Conservation (phyloP, 2,113 vertebrate genomes). For the Lophura nycthemera region DNA sequence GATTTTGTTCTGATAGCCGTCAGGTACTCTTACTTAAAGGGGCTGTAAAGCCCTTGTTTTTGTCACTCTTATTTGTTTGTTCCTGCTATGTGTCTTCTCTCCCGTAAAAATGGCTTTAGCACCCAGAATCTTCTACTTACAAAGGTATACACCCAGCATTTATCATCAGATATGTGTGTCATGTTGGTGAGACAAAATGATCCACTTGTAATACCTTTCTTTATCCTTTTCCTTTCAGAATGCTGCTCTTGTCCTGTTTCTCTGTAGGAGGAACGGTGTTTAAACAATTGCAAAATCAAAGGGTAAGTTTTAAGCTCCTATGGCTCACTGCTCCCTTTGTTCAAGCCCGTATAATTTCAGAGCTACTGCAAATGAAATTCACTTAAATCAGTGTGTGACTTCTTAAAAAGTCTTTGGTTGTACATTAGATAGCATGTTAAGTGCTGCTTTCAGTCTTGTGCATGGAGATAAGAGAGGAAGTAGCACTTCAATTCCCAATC, state of each 20-base stretch:
- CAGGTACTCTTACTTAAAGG: not conserved
- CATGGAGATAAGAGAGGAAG: not conserved
- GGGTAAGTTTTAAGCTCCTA: not conserved
- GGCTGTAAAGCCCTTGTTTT: not conserved
- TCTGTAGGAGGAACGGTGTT: not conserved
- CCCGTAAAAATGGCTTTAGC: not conserved
- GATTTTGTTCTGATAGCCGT: not conserved
- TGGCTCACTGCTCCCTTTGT: not conserved
- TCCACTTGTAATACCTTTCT: not conserved
- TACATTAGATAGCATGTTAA: not conserved
- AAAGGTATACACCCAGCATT: not conserved
- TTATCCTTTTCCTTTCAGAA: not conserved
- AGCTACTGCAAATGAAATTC: not conserved
- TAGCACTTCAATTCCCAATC: not conserved
- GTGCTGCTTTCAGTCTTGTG: not conserved
- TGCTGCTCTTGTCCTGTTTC: not conserved
- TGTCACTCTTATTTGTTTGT: not conserved
- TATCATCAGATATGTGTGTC: not conserved
- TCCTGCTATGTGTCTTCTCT: not conserved
- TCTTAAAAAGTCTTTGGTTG: not conserved
- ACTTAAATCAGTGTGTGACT: not conserved
- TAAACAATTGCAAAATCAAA: not conserved
- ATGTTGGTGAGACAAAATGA: not conserved
- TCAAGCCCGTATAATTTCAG: not conserved
- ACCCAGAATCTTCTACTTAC: not conserved